Percentiles rank a stretch among this genome's conserved stretches.
Conservation (phyloP, 2,888 invertebrate genomes). For the Dastarcus helophoroides region DNA sequence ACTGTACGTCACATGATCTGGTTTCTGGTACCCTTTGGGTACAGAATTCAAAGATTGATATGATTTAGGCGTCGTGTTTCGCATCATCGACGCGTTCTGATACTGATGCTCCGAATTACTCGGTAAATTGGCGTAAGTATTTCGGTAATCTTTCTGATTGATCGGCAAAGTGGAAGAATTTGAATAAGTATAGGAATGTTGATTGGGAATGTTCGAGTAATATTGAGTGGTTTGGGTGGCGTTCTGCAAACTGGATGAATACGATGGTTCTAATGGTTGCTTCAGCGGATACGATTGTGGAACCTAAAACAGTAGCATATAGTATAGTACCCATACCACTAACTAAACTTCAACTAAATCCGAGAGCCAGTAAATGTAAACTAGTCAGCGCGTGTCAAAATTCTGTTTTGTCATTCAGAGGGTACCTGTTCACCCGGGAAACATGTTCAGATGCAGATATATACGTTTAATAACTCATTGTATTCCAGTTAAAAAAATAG, state of each 20-base stretch:
- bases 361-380: no score
- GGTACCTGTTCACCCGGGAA: no score
- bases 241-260: slow-evolving; percentile 56
- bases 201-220: slow-evolving; percentile 33
- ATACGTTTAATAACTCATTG: no score
- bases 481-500: no score
- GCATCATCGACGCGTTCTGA: slow-evolving; percentile 10
- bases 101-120: slow-evolving; percentile 15
- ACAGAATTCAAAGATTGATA: background rate
- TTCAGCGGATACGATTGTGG: slow-evolving; percentile 65
- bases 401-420: no score
- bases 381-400: no score
- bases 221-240: slow-evolving; percentile 23
- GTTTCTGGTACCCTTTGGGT: slow-evolving; percentile 16
- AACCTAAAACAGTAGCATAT: no score
- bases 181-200: slow-evolving; percentile 29
- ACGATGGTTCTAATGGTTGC: slow-evolving; percentile 60
- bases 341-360: no score
- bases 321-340: no score
- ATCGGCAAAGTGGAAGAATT: slow-evolving; percentile 24
- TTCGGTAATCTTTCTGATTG: slow-evolving; percentile 15
- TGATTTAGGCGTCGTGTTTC: background rate
- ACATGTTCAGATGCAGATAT: no score
- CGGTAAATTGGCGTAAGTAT: slow-evolving; percentile 22
- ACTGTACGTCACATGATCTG: slow-evolving; percentile 31